Evolutionary conservation across 1,140 invertebrate genomes (phyloP).

Genomic region (Trichonephila clavipes): DNA sequence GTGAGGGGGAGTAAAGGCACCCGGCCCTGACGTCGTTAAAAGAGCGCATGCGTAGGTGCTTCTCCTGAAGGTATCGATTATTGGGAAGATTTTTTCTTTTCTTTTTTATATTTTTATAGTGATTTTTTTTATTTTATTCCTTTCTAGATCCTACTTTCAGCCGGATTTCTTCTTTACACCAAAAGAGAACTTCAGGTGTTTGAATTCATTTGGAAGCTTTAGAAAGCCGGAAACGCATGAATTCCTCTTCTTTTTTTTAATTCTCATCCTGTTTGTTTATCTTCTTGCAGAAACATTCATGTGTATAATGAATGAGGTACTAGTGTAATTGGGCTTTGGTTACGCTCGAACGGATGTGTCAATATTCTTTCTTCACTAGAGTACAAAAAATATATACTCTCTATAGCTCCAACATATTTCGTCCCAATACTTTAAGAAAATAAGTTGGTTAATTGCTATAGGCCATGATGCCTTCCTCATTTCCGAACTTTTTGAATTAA

Average conservation of each 20-base stretch:
- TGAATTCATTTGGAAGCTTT: slow-evolving; percentile 73
- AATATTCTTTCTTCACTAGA: slow-evolving; percentile 8
- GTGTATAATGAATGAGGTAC: slow-evolving; percentile 67
- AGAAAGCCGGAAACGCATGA: slow-evolving; percentile 51
- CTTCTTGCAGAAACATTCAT: slow-evolving; percentile 36
- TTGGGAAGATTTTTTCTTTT: slow-evolving; percentile 62
- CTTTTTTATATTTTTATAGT: slow-evolving; percentile 60
- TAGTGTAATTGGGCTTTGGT: slow-evolving; percentile 55
- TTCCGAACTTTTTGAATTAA: too few relatives aligned
- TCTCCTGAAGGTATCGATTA: slow-evolving; percentile 59
- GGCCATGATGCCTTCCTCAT: neutral
- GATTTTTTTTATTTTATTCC: slow-evolving; percentile 50
- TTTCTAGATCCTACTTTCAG: slow-evolving; percentile 56
- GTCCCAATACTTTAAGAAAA: neutral
- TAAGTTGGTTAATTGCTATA: neutral
- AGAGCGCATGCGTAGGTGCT: slow-evolving; percentile 42
- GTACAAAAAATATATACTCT: neutral
- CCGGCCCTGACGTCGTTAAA: slow-evolving; percentile 64
- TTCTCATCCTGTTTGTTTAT: slow-evolving; percentile 47
- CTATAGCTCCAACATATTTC: neutral
- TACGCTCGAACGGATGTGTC: slow-evolving; percentile 41
- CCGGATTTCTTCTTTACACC: slow-evolving; percentile 59
- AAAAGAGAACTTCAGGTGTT: slow-evolving; percentile 70
- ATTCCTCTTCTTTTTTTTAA: slow-evolving; percentile 51
- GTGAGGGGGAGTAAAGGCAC: slow-evolving; percentile 14